Conservation (phyloP, 2,113 vertebrate genomes). For the Lagopus muta region DNA sequence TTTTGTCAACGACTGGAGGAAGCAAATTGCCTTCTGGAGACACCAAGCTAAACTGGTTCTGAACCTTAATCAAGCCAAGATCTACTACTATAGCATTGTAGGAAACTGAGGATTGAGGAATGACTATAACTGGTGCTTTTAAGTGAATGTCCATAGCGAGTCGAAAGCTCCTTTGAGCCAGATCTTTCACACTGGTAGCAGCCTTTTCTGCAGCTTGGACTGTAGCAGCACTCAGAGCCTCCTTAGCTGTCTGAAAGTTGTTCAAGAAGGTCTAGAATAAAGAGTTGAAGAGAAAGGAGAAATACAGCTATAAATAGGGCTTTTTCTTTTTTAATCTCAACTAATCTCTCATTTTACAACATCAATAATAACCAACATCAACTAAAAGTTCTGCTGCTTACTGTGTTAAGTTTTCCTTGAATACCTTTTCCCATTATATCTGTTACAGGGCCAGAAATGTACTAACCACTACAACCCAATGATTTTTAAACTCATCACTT, state of each 20-base stretch:
- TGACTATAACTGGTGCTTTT: conserved; percentile 92
- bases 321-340: background rate
- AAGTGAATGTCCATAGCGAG: conserved; percentile 86
- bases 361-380: background rate
- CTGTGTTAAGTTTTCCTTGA: background rate
- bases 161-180: conserved; percentile 93
- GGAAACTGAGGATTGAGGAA: conserved; percentile 91
- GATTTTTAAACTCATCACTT: background rate
- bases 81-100: conserved; percentile 87
- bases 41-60: conserved; percentile 86
- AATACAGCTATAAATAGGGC: background rate
- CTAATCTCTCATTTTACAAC: background rate
- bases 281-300: background rate
- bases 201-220: conserved; percentile 88
- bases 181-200: conserved; percentile 89
- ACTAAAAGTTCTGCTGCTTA: background rate
- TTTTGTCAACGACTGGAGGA: conserved; percentile 89
- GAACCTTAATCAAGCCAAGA: conserved; percentile 91
- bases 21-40: conserved; percentile 73
- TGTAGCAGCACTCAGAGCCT: conserved; percentile 83
- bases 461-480: background rate
- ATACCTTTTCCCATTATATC: background rate
- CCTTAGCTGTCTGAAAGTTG: conserved; percentile 91
- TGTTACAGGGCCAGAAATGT: accelerated
- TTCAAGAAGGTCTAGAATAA: conserved; percentile 86